Evolutionary conservation across 2,113 vertebrate genomes (phyloP).

Genomic region (Grallaria varia): DNA sequence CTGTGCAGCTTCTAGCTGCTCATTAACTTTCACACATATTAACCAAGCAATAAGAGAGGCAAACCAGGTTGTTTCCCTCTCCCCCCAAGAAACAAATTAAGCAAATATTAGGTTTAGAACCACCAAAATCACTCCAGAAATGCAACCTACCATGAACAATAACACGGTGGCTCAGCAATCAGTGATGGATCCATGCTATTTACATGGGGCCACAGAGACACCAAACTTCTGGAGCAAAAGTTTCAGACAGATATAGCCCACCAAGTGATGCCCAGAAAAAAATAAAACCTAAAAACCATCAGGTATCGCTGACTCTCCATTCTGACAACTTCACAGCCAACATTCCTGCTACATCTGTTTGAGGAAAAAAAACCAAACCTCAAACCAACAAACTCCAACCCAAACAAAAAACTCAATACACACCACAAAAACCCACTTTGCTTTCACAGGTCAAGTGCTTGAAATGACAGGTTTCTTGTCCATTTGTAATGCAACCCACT

Average conservation of each 20-base stretch:
- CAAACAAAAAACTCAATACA: neutral
- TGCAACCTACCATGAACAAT: neutral
- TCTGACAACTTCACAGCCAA: neutral
- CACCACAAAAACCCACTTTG: neutral
- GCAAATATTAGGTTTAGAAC: neutral
- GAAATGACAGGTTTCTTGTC: neutral
- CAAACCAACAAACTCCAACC: neutral
- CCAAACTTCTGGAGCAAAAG: neutral
- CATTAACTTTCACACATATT: constrained; percentile 46
- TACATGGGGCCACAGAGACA: neutral
- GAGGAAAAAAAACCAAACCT: neutral
- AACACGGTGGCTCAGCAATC: neutral
- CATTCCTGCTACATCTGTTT: neutral
- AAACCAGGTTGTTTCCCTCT: neutral
- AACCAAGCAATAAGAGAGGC: neutral
- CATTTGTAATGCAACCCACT: neutral
- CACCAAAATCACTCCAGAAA: neutral
- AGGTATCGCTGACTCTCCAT: neutral
- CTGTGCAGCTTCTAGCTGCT: neutral
- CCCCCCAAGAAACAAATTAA: neutral
- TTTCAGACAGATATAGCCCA: neutral
- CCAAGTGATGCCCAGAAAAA: neutral
- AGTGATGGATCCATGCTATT: accelerated
- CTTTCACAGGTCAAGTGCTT: neutral
- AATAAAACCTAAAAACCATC: neutral